Conservation (phyloP, 2,113 vertebrate species). For the Hippocampus mohnikei region DNA sequence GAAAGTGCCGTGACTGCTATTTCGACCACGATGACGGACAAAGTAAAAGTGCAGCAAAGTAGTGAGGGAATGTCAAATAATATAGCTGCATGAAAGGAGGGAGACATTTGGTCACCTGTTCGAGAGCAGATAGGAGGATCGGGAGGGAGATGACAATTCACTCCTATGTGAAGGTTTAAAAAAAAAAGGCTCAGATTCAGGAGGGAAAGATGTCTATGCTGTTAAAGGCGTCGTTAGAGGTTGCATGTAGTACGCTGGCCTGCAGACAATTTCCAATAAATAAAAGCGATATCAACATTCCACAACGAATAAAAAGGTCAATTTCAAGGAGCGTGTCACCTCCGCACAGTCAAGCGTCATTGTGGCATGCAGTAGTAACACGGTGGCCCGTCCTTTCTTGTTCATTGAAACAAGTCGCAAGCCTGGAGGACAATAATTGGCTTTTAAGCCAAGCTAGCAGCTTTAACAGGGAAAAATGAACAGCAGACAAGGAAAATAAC, state of each 20-base stretch:
- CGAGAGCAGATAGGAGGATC: slow-evolving; percentile 7
- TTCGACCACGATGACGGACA: slow-evolving; percentile 9
- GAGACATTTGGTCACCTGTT: slow-evolving; percentile 3
- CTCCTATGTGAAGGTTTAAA: neutral
- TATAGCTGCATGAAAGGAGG: slow-evolving; percentile 27
- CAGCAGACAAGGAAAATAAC: slow-evolving; percentile 16
- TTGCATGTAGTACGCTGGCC: slow-evolving; percentile 33
- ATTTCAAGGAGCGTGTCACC: slow-evolving; percentile 25
- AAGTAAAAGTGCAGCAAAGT: slow-evolving; percentile 43
- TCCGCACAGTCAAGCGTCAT: slow-evolving; percentile 34
- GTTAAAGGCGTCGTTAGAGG: neutral
- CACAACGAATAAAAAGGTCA: slow-evolving; percentile 2
- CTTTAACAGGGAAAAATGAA: slow-evolving; percentile 43
- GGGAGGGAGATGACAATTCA: slow-evolving; percentile 15
- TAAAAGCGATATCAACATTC: slow-evolving; percentile 17
- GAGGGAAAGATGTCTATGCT: neutral
- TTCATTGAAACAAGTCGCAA: slow-evolving; percentile 18
- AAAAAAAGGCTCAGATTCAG: slow-evolving; percentile 5
- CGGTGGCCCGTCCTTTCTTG: slow-evolving; percentile 11
- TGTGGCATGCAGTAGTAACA: slow-evolving; percentile 50
- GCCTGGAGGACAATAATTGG: slow-evolving; percentile 33
- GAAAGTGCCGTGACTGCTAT: slow-evolving; percentile 31
- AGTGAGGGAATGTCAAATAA: slow-evolving; percentile 43
- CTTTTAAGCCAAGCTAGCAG: slow-evolving; percentile 49
- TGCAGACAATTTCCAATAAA: slow-evolving; percentile 29